Evolutionary conservation across 2,797 vertebrate species (phyloP), one percentile per base, ranked within the genome.

Genomic region (Babyrousa celebensis): DNA sequence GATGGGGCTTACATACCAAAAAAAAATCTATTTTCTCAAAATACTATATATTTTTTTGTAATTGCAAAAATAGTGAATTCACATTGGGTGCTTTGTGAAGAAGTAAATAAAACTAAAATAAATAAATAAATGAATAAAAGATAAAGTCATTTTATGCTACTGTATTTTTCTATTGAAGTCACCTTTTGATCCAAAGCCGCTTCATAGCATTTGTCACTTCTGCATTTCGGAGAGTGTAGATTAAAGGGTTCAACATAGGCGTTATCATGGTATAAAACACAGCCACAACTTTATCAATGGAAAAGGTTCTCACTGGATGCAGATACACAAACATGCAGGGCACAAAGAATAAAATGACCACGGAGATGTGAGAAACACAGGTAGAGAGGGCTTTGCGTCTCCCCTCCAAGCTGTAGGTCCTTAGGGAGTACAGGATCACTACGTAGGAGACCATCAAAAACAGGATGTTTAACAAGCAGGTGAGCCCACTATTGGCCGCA

Each of bases 241-340:
- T 93, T 68, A 97, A 84, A 18, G 90, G 90, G 5, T 96, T 96
- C 60, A 93, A 15, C 88, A 96, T 94, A 14, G 88, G 88, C 0
- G 48, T 82, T 36, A 97, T 85, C 62, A 83, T 85, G 10, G 77
- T 94, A 85, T 95, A 96, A 93, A 97, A 95, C 1, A 94, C 92
- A 84, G 92, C 77, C 17, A 94, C 60, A 12, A 77, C 77, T 80
- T 97, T 97, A 71, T 97, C 95, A 58, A 85, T 70, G 36, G 86
- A 18, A 6, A 94, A 85, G 2, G 29, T 91, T 5, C 27, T 18
- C 9, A 54, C 87, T n/a, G 87, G 92, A 0, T 18, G 5, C 25
- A 96, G 6, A 56, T 96, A 91, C 21, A 93, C 87, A 86, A 93
- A 96, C 65, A 96, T 43, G 27, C 84, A 96, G 14, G 95, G 90